A percentile compares a stretch with the other conserved stretches of the same genome.
Evolutionary conservation across 2,888 invertebrate species (phyloP).

Genomic region (Apantesis nais): DNA sequence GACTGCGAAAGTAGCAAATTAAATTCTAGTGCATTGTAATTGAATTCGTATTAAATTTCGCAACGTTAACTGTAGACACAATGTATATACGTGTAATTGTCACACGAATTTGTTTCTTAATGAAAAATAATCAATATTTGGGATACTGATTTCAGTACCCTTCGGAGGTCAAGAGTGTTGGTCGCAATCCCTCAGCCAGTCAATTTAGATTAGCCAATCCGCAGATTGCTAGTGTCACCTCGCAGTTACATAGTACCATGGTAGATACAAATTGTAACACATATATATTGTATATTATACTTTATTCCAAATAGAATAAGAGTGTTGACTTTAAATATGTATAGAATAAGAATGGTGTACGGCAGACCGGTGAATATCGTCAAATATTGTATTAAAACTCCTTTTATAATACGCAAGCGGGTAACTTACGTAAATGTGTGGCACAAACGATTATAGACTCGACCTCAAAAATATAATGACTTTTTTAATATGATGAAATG

Average conservation of each 20-base stretch:
- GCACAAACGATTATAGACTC: not conserved
- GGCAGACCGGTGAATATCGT: slow-evolving; percentile 58
- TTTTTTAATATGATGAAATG: not conserved
- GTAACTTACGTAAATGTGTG: not conserved
- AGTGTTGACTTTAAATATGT: slow-evolving; percentile 67
- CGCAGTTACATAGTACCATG: slow-evolving; percentile 75
- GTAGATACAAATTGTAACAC: slow-evolving; percentile 61
- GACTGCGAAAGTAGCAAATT: not conserved
- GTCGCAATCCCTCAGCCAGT: slow-evolving; percentile 22
- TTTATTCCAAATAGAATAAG: slow-evolving; percentile 81
- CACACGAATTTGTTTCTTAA: not conserved
- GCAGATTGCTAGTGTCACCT: slow-evolving; percentile 77
- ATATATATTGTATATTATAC: slow-evolving; percentile 52
- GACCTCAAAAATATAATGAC: not conserved
- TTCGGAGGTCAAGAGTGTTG: not conserved
- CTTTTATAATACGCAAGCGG: slow-evolving; percentile 68
- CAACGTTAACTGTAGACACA: not conserved
- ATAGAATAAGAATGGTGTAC: slow-evolving; percentile 71
- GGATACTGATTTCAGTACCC: not conserved
- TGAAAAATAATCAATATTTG: not conserved
- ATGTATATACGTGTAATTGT: not conserved
- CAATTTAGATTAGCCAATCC: slow-evolving; percentile 59
- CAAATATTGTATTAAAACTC: slow-evolving; percentile 60
- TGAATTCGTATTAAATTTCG: not conserved
- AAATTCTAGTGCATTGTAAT: not conserved